Conservation (phyloP, 2,113 vertebrate species). For the Sturnira hondurensis region DNA sequence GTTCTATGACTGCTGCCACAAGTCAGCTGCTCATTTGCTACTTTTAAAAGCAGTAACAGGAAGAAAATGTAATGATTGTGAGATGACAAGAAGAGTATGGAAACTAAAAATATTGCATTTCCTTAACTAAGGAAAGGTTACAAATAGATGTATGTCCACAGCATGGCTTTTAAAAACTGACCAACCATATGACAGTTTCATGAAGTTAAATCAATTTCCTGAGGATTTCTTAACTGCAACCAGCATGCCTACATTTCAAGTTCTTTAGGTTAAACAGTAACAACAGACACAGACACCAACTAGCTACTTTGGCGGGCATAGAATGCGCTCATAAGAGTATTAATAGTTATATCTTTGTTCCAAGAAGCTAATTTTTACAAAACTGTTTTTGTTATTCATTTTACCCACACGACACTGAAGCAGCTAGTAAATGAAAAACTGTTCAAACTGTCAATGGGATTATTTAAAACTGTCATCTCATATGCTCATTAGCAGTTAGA, state of each 20-base stretch:
- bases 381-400: not conserved
- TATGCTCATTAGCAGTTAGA: not conserved
- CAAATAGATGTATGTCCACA: not conserved
- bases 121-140: not conserved
- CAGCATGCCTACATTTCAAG: not conserved
- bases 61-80: not conserved
- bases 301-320: not conserved
- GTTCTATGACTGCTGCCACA: not conserved
- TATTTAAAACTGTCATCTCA: not conserved
- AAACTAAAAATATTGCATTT: not conserved
- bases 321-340: not conserved
- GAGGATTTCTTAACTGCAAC: not conserved
- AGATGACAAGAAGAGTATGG: not conserved
- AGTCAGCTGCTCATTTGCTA: not conserved
- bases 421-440: not conserved
- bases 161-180: not conserved
- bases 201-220: not conserved
- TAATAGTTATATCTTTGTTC: not conserved
- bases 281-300: not conserved
- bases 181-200: not conserved
- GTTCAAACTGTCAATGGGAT: not conserved
- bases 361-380: not conserved
- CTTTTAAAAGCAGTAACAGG: not conserved
- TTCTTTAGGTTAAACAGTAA: not conserved
- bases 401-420: not conserved